These are phyloP conservation scores for Seladonia tumulorum DNA, from an alignment of 2,888 invertebrate genomes.

Conservation along the genomic window DNA sequence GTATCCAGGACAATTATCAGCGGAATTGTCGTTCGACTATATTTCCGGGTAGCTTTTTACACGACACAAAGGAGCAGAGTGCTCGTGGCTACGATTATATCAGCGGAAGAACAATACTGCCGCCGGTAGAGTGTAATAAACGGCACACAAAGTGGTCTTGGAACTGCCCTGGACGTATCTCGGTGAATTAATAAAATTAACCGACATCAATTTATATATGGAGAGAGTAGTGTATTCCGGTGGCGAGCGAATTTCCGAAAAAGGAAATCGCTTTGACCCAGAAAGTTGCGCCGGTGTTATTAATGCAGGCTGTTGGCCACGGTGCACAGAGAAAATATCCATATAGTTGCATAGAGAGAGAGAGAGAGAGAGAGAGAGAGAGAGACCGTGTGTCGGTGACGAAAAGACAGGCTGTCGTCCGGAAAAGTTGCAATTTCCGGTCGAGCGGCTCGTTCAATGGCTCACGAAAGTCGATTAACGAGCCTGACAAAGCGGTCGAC, in stretches of 20 bases:
- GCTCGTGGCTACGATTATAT: background rate
- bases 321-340: conserved; percentile 18
- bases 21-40: background rate
- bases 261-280: conserved; percentile 22
- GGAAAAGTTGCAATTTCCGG: conserved; percentile 76
- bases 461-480: conserved; percentile 74
- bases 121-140: background rate
- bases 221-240: conserved; percentile 2
- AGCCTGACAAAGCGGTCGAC: conserved; percentile 64
- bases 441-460: conserved; percentile 67
- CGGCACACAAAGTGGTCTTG: background rate
- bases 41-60: background rate
- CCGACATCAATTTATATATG: background rate
- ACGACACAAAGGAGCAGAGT: background rate
- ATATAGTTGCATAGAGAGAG: conserved; percentile 10
- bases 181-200: background rate
- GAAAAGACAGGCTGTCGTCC: conserved; percentile 63
- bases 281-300: conserved; percentile 27
- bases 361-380: background rate
- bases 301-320: conserved; percentile 1
- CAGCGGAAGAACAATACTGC: background rate
- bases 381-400: conserved; percentile 38
- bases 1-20: background rate
- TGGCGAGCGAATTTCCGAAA: background rate
- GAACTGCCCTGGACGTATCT: background rate